Evolutionary conservation across 2,797 vertebrate species (phyloP), one percentile per base, ranked within the genome.

Genomic region (Lindbergichthys nudifrons): DNA sequence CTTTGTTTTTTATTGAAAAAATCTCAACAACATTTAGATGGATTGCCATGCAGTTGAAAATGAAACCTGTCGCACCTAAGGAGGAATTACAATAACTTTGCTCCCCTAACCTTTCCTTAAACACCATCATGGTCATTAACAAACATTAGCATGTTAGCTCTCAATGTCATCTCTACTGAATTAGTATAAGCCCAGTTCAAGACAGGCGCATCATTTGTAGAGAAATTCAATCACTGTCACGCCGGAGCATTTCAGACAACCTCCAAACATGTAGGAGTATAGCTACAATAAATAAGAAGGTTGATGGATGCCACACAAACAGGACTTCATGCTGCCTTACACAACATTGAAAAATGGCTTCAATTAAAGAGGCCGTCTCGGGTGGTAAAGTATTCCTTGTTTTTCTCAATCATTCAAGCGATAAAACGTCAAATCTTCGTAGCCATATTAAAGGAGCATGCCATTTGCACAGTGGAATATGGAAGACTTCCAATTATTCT

Each of bases 401-500:
- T 75, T 65, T 74, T 60, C 39, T 66, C 57, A 66, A 79, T 79
- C 26, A 56, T 65, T 76, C n/a, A 66, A 11, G 12, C 71, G 65
- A 83, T 84, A 79, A 66, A 7, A 77, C 81, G 73, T 87, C 65
- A 72, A 80, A 69, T 73, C 5, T 18, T 70, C 64, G 30, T 42
- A 77, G 52, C 6, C 15, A 51, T 26, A 45, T 10, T 58, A 32
- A 77, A 62, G 61, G 60, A 67, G 70, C 21, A 59, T 1, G 1
- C 16, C 70, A 48, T 52, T 58, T 58, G 16, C 65, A 76, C 32
- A 45, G 63, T 62, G 71, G 80, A 84, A 85, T 83, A 50, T 80
- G 62, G 75, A 84, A 16, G 36, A 66, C n/a, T 47, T 86, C 70
- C 75, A 88, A 42, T 21, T 10, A 45, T 63, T 41, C 69, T 62